A percentile compares a stretch with the other conserved stretches of the same genome.
Evolutionary conservation across 1,140 invertebrate genomes (phyloP).

Genomic region (Drosophila seguyi): DNA sequence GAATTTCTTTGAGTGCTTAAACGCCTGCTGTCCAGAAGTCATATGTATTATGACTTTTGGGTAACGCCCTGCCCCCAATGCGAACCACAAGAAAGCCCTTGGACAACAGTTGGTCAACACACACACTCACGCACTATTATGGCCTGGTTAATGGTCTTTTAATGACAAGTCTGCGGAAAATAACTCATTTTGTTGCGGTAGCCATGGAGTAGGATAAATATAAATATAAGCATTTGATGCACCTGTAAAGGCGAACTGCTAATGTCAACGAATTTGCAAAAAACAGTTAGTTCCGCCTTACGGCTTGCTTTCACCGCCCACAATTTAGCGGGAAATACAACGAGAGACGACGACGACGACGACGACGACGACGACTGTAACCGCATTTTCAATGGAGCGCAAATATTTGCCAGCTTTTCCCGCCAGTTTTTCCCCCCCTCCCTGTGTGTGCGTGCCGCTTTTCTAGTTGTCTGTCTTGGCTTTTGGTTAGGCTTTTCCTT

Average conservation of each 20-base stretch:
- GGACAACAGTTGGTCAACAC: slow-evolving; percentile 56
- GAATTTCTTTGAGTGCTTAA: slow-evolving; percentile 38
- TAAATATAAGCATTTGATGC: slow-evolving; percentile 49
- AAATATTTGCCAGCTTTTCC: slow-evolving; percentile 50
- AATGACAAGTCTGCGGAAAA: slow-evolving; percentile 73
- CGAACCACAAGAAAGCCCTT: slow-evolving; percentile 45
- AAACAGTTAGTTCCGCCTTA: slow-evolving; percentile 71
- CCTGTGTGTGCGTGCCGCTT: not conserved
- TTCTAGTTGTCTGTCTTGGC: slow-evolving; percentile 26
- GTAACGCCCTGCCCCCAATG: slow-evolving; percentile 24
- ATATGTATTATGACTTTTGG: slow-evolving; percentile 23
- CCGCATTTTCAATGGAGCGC: slow-evolving; percentile 61
- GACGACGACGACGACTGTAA: not conserved
- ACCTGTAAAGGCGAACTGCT: slow-evolving; percentile 16
- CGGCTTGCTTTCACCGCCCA: slow-evolving; percentile 64
- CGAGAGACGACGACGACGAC: not conserved
- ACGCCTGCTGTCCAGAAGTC: slow-evolving; percentile 34
- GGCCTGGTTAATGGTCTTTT: slow-evolving; percentile 70
- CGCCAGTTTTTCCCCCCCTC: not conserved
- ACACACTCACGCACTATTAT: not conserved
- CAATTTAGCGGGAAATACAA: slow-evolving; percentile 43
- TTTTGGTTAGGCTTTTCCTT: slow-evolving; percentile 35
- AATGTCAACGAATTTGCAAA: slow-evolving; percentile 76
- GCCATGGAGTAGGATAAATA: slow-evolving; percentile 5
- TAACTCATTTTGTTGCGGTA: slow-evolving; percentile 66